A percentile compares a stretch with the other conserved stretches of the same genome.
phyloP scores from a whole-genome alignment of 2,888 invertebrate species.

The Scaptomyza caliginosa region DNA sequence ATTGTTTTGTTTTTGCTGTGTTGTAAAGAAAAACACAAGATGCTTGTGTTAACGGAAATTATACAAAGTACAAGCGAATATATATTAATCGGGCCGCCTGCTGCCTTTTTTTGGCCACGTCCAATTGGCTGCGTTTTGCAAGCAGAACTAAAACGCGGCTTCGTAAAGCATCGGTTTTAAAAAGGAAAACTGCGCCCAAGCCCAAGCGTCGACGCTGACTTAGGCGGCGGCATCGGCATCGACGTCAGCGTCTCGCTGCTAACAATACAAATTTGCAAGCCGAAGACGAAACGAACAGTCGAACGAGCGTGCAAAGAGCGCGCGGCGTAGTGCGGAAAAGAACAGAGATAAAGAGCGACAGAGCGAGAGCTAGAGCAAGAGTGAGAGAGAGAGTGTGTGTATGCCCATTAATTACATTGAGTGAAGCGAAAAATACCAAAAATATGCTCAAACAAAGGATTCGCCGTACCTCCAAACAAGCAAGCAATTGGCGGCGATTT shows the following conservation, averaged over 20 bases:
- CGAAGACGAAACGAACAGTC: constrained; percentile 20
- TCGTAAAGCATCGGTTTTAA: constrained; percentile 57
- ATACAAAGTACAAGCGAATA: constrained; percentile 10
- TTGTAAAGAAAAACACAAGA: constrained; percentile 5
- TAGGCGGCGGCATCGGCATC: constrained; percentile 21
- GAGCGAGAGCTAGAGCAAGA: neutral
- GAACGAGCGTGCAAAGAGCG: constrained; percentile 10
- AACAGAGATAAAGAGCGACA: neutral
- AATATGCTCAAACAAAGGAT: constrained; percentile 44
- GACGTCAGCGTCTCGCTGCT: constrained; percentile 3
- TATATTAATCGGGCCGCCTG: constrained; percentile 5
- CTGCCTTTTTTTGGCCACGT: constrained; percentile 48
- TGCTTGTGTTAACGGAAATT: constrained; percentile 16
- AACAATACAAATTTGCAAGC: constrained; percentile 36
- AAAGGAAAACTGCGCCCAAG: constrained; percentile 67
- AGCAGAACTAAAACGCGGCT: constrained; percentile 81
- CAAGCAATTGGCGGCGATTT: neutral
- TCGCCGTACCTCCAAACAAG: constrained; percentile 22
- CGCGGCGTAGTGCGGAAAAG: neutral
- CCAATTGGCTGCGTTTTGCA: constrained; percentile 79
- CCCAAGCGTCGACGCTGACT: constrained; percentile 51
- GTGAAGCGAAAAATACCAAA: constrained; percentile 29
- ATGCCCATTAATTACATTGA: constrained; percentile 14
- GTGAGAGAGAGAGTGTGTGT: too few species aligned
- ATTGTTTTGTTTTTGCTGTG: constrained; percentile 2